Evolutionary conservation across 2,888 invertebrate genomes (phyloP).

Genomic region (Suillia variegata): DNA sequence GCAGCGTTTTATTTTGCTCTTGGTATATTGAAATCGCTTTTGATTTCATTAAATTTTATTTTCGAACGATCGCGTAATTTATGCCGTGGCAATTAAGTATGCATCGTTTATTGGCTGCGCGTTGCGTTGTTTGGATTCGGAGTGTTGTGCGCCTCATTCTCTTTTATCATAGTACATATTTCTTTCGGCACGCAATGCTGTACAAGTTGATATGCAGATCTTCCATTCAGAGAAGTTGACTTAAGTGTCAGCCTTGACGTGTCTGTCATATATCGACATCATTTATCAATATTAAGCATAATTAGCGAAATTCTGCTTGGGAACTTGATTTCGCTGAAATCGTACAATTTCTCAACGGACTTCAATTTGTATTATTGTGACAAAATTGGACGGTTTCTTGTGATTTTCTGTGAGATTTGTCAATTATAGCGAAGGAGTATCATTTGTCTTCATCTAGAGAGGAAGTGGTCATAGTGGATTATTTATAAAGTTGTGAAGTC

Average conservation of each 20-base stretch:
- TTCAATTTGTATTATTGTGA: constrained; percentile 41
- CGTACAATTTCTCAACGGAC: constrained; percentile 27
- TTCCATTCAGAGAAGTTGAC: not conserved
- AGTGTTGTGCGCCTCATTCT: not conserved
- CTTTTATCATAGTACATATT: no score
- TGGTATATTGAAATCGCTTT: not conserved
- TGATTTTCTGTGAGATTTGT: not conserved
- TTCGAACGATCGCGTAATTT: constrained; percentile 34
- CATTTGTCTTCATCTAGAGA: no score
- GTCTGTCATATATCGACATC: constrained; percentile 32
- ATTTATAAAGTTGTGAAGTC: no score
- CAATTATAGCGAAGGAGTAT: no score
- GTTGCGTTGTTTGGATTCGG: not conserved
- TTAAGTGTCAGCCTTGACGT: not conserved
- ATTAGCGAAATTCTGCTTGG: constrained; percentile 40
- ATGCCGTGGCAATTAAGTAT: constrained; percentile 50
- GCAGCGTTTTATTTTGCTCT: no score
- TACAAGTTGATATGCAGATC: not conserved
- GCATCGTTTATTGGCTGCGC: constrained; percentile 44
- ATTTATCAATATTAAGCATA: constrained; percentile 52
- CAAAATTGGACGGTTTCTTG: constrained; percentile 24
- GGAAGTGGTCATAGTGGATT: no score
- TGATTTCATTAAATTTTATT: not conserved
- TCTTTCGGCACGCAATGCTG: not conserved
- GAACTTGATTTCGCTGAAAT: not conserved